Conservation (phyloP, 2,113 vertebrate species). For the Pelusios castaneus region DNA sequence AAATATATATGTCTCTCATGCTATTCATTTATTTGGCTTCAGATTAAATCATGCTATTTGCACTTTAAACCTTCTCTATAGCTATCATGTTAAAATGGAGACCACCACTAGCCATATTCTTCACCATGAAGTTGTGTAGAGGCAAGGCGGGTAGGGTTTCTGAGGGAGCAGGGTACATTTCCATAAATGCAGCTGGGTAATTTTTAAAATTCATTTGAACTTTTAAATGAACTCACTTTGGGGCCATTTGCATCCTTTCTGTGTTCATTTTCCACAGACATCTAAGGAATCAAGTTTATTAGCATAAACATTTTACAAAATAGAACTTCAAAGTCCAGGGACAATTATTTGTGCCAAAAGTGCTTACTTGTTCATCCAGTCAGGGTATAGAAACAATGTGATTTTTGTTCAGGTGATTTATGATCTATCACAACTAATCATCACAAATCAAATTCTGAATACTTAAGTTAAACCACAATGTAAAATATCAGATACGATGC, state of each 20-base stretch:
- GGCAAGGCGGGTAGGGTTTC: fast-evolving
- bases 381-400: not conserved
- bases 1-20: not conserved
- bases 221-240: not conserved
- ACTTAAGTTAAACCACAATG: not conserved
- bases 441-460: fast-evolving
- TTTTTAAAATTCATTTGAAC: not conserved
- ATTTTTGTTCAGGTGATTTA: not conserved
- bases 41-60: not conserved
- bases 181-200: not conserved
- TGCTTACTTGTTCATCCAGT: not conserved
- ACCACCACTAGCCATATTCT: not conserved
- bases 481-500: not conserved
- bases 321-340: not conserved
- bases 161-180: not conserved
- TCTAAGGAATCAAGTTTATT: not conserved
- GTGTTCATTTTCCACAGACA: not conserved
- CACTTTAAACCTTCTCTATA: not conserved
- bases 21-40: not conserved
- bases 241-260: not conserved
- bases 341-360: not conserved
- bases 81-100: not conserved
- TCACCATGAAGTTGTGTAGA: not conserved
- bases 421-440: not conserved
- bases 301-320: not conserved